Conservation (phyloP, 2,797 vertebrate species). For the Schizothorax lantsangensis region DNA sequence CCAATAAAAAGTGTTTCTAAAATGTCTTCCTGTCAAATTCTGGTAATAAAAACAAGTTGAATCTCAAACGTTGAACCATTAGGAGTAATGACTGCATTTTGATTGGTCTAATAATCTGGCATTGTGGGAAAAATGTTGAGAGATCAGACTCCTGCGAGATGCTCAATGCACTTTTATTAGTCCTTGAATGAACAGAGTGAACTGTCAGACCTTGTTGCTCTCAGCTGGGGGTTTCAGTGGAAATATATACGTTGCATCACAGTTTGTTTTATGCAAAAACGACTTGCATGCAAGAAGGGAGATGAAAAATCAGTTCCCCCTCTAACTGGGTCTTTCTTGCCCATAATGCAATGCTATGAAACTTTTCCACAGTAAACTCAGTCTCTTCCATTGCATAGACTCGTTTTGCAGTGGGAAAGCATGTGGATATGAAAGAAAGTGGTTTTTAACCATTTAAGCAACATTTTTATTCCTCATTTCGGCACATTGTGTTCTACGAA, state of each 20-base stretch:
- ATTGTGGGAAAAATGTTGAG: constrained; percentile 48
- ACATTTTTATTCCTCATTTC: not conserved
- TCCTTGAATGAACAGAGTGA: constrained; percentile 56
- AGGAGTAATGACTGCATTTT: not conserved
- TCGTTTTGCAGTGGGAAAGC: constrained; percentile 51
- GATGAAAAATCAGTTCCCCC: constrained; percentile 39
- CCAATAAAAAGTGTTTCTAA: constrained; percentile 12
- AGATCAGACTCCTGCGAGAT: constrained; percentile 56
- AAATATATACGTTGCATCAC: constrained; percentile 55
- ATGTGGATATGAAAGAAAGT: constrained; percentile 10
- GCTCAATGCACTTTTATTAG: constrained; percentile 66
- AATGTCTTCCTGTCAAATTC: not conserved
- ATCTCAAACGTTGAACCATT: not conserved
- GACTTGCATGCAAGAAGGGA: constrained; percentile 62
- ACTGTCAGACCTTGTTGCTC: constrained; percentile 64
- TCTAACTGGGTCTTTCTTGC: constrained; percentile 7
- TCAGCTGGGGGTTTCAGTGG: constrained; percentile 58
- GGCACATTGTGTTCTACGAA: not conserved
- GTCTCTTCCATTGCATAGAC: constrained; percentile 63
- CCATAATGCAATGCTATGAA: constrained; percentile 24
- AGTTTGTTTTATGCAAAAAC: constrained; percentile 66
- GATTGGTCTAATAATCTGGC: constrained; percentile 52
- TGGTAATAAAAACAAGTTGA: constrained; percentile 2
- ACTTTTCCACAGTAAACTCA: constrained; percentile 34
- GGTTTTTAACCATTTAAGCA: not conserved